Base-by-base conservation (phyloP, 2,797 vertebrate species). In the Heteromormyrus szaboi region DNA sequence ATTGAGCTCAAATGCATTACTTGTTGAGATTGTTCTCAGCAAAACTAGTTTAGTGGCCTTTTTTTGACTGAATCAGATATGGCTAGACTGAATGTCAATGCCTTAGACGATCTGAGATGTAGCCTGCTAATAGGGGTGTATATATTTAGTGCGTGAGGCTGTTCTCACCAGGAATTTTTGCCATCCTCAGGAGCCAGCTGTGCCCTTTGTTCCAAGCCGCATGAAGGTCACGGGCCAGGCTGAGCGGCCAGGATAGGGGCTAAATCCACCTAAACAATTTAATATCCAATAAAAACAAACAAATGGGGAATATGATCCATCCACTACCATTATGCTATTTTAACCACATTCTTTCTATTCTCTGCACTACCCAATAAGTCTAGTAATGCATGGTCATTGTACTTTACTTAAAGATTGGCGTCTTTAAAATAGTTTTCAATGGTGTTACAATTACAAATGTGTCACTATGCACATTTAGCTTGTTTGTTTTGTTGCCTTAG, bases 71-170 rank as follows among this genome's bases (percentile, higher is more conserved):
- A 53, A 37, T 76, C 81, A 54, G 56, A 84, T 89, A 79, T 87
- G 33, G 90, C 53, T 88, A 54, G 89, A 91, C 90, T 87, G 90
- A 93, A 90, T 89, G 44, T 88, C 53, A 88, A 19, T 90, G 85
- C 50, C 86, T 17, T 9, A 56, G 90, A 88, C 25, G 90, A 46
- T 89, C 62, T 59, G 83, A 54, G 29, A 88, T 44, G 51, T 86
- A 62, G n/a, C 56, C 56, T 62, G 86, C 65, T 84, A 25, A 51
- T 65, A 65, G 88, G 83, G 56, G 68, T 46, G 56, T 85, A 53
- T 89, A 90, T 89, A 88, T 90, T 90, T 90, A 25, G 88, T 53
- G 53, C 8, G 53, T 89, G 85, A 84, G 79, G 50, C 87, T 81
- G 48, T 65, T 81, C 51, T 59, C 59, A 87, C 81, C 81, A 87